Base-by-base conservation (phyloP, 64 coral and sea anemone genomes). In the Astreopora myriophthalma region DNA sequence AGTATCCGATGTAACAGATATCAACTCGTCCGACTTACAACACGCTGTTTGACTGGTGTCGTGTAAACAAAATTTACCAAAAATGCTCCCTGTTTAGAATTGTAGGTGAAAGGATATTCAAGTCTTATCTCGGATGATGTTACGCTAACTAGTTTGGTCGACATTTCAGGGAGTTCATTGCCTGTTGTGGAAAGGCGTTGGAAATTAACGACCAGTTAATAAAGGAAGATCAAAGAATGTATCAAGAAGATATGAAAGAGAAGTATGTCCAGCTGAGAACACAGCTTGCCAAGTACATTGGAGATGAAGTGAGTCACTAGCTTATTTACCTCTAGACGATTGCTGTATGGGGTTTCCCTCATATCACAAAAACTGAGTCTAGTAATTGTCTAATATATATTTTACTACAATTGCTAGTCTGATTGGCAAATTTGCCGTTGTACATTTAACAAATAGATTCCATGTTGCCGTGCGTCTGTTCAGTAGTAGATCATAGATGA, bases 171-270 rank as follows among this genome's bases (percentile, higher is more conserved):
- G 96, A 98, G 30, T 98, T 98, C 67, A 90, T 98, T 58, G 60
- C 69, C 48, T 93, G 93, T 58, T 98, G 96, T 23, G 96, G 96
- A 7, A 92, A 92, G 49, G 93, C 93, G 9, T 71, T 98, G 29
- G 96, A 98, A 8, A 79, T 95, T 32, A 98, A 98, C 49, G 90
- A 98, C 32, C 93, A 95, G 74, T 52, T 98, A 11, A 98, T 98
- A 40, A 95, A 98, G 74, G 93, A 95, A 79, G 96, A 98, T 69
- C 96, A 98, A 69, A 69, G 76, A 17, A 91, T 93, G 93, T 98
- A 98, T 70, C 96, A 98, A 16, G 96, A 98, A 68, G 96, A 95
- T 48, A 76, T 98, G 74, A 98, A 98, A 31, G 87, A 90, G 49
- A 98, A 95, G 35, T 98, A 98, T 70, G 37, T 86, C 10, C 88